Evolutionary conservation across 2,113 vertebrate species (phyloP).

Genomic region (Polypterus senegalus): DNA sequence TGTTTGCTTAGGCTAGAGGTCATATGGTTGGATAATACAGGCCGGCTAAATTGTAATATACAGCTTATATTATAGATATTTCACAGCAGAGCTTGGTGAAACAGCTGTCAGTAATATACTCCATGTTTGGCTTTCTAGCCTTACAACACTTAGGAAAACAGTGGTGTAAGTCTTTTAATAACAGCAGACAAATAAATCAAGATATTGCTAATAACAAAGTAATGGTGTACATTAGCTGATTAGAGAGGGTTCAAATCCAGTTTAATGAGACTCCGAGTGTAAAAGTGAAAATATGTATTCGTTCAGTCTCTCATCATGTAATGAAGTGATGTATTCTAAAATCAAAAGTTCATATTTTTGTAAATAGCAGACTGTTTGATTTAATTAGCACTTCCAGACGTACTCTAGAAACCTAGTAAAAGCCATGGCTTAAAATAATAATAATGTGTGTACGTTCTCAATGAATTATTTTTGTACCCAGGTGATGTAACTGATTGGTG

Average conservation of each 20-base stretch:
- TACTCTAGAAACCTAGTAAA: no score
- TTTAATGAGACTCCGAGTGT: conserved; percentile 49
- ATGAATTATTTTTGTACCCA: no score
- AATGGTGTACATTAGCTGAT: conserved; percentile 50
- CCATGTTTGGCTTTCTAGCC: conserved; percentile 11
- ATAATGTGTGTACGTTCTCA: no score
- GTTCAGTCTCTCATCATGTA: conserved; percentile 38
- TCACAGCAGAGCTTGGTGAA: conserved; percentile 22
- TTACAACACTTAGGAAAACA: conserved; percentile 39
- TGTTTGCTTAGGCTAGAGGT: conserved; percentile 10
- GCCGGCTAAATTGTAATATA: background rate
- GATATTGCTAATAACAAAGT: conserved; percentile 65
- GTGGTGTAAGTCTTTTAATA: conserved; percentile 42
- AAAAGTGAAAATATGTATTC: conserved; percentile 38
- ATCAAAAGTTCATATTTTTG: conserved; percentile 38
- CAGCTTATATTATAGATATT: conserved; percentile 24
- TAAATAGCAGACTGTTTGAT: conserved; percentile 20
- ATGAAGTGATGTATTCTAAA: conserved; percentile 36
- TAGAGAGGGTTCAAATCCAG: conserved; percentile 63
- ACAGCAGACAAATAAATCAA: conserved; percentile 38
- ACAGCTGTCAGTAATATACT: conserved; percentile 42
- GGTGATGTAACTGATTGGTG: no score
- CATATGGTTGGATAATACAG: conserved; percentile 6
- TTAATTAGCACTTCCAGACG: no score
- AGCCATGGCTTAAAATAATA: no score